These are phyloP conservation scores for Rachycentron canadum DNA, from an alignment of 2,797 vertebrate genomes.

Conservation along the genomic window DNA sequence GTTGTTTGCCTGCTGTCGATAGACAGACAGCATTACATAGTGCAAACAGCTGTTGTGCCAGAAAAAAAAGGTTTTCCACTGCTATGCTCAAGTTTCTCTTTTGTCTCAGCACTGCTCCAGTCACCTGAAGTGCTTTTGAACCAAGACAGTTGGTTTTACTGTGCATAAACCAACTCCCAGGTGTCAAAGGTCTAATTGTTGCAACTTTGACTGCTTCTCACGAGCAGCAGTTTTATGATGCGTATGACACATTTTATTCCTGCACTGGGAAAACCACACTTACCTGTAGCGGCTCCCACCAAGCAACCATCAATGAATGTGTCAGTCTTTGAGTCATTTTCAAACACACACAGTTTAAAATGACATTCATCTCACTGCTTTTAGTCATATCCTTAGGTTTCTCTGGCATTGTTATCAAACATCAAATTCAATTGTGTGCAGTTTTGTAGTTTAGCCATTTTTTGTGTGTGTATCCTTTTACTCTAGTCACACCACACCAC, in stretches of 20 bases:
- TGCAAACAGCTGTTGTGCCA: neutral
- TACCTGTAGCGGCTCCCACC: neutral
- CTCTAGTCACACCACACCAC: conserved; percentile 3
- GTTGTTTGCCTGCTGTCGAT: conserved; percentile 5
- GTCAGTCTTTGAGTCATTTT: neutral
- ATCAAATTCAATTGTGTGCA: neutral
- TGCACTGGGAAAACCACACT: conserved; percentile 4
- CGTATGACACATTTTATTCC: neutral
- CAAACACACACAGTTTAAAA: neutral
- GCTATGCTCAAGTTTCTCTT: neutral
- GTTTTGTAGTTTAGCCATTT: neutral
- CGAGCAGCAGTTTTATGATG: conserved; percentile 3
- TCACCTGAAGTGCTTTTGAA: conserved; percentile 12
- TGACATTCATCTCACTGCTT: conserved; percentile 5
- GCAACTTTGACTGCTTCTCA: conserved; percentile 25
- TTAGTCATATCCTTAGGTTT: neutral
- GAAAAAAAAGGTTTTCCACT: neutral
- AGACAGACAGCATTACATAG: conserved; percentile 16
- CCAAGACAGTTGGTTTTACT: neutral
- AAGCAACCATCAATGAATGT: neutral
- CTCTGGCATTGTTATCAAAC: neutral
- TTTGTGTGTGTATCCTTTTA: conserved; percentile 7
- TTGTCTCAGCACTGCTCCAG: neutral
- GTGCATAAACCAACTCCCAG: neutral
- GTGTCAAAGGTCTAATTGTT: conserved; percentile 13